Evolutionary conservation across 2,888 invertebrate genomes (phyloP), one percentile per base, ranked within the genome.

Genomic region (Rhingia campestris): DNA sequence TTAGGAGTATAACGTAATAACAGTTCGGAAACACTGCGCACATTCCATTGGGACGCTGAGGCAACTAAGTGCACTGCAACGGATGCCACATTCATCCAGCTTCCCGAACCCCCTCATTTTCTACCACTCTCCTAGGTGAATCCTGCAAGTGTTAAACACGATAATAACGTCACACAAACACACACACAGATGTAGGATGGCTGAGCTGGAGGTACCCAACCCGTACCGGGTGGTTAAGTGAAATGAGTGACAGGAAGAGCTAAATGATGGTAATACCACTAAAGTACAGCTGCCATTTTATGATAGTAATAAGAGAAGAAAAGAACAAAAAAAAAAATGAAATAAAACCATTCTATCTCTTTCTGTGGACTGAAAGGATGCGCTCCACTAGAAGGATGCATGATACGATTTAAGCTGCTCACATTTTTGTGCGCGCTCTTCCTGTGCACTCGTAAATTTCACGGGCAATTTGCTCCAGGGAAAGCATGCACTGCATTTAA

Each of bases 241-340:
- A 79, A 74, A 82, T 82, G 82, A 82, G 73, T 63, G 79, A 79
- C 79, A 79, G 73, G 82, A 82, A 73, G 63, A 79, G 56, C 67
- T 79, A 82, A 82, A 82, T 79, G 82, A 79, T 82, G 79, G 82
- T 82, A 82, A 82, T 82, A 64, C 79, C 73, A 73, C 73, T 79
- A 67, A 73, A 79, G 82, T 64, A 82, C 79, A 79, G 82, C 79
- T 79, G 82, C 67, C 82, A 79, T 79, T 82, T 82, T 82, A 82
- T 82, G 82, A 74, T 67, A 61, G 72, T 69, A 75, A 74, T 56
- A 22, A 22, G 22, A 22, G 22, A 22, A 22, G 64, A 35, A 56
- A 47, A 37, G 30, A 35, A 30, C 39, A 9, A 9, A 32, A 59
- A 39, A 49, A 39, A 47, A 37, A 39, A 33, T 0, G 4, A 7